Evolutionary conservation across 2,113 vertebrate genomes (phyloP), one percentile per base, ranked within the genome.

Genomic region (Cinclus cinclus): DNA sequence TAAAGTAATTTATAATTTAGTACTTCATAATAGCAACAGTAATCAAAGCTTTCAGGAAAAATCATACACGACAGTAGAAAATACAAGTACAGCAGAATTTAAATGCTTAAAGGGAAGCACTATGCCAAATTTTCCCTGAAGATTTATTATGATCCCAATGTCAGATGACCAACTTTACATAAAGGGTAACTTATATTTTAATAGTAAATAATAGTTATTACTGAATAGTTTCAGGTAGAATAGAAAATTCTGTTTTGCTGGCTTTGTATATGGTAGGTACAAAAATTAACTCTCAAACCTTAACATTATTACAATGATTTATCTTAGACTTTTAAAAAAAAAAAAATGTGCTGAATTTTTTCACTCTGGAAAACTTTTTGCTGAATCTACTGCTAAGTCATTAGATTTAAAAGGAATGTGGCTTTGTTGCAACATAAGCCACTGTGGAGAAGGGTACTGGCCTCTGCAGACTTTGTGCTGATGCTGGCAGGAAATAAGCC

Each of bases 291-390:
- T 83, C n/a, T 91, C 44, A 79, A 60, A 68, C 25, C 6, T 76
- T 18, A 90, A 58, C 41, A 63, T 73, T 44, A 42, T 67, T 82
- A 39, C 16, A 62, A 1, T 27, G 5, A 73, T 85, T 88, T 83
- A 24, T 83, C 33, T 83, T 87, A 42, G 39, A 30, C 8, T 73
- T 71, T 49, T 6, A 1, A 2, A 0, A 11, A 0, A 0, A 11
- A 0, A 11, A 60, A 55, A 58, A 27, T 25, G 5, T 64, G 14
- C 39, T 85, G 62, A 87, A 24, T 49, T 77, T 94, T 85, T 92
- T 77, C 52, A 55, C 12, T 55, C 28, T 85, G 47, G 55, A 73
- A 85, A 63, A 49, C 14, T 58, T 35, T 77, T 85, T 83, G n/a
- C 63, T 74, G 37, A 89, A 70, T 84, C 62, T 88, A 33, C 79